Conservation (phyloP, 2,888 invertebrate genomes). For the Cheilosia variabilis region DNA sequence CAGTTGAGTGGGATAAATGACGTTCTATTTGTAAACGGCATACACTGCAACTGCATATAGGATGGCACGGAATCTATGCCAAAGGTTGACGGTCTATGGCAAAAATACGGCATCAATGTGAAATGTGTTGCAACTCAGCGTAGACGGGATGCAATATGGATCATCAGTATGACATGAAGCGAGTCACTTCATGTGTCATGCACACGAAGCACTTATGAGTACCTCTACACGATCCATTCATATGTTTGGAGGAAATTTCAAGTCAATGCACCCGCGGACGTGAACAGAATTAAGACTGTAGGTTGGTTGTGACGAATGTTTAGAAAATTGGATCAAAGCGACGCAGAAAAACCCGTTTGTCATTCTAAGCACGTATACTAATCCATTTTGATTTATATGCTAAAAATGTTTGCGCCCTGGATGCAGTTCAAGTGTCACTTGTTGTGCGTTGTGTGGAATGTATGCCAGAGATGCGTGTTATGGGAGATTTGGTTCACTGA, state of each 20-base stretch:
- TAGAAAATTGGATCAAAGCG: constrained; percentile 41
- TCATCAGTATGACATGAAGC: constrained; percentile 11
- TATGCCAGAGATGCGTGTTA: constrained; percentile 32
- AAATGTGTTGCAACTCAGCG: background rate
- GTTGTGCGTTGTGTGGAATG: constrained; percentile 35
- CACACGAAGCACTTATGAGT: constrained; percentile 8
- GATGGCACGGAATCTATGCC: constrained; percentile 33
- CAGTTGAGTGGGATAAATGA: constrained; percentile 62
- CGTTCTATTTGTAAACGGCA: constrained; percentile 44
- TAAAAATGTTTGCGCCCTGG: constrained; percentile 20
- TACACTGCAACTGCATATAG: background rate
- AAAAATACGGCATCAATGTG: constrained; percentile 23
- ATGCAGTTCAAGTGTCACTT: constrained; percentile 50
- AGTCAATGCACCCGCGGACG: constrained; percentile 39
- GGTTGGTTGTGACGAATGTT: constrained; percentile 18
- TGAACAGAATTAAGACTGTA: constrained; percentile 3
- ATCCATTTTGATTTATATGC: constrained; percentile 52
- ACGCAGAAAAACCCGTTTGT: constrained; percentile 32
- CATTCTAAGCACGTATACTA: constrained; percentile 47
- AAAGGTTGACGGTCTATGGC: constrained; percentile 41
- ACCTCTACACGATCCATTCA: background rate
- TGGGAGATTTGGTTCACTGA: constrained; percentile 12
- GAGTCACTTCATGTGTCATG: constrained; percentile 38
- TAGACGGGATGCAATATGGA: background rate
- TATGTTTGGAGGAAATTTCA: background rate